Evolutionary conservation across 2,888 invertebrate genomes (phyloP), one percentile per base, ranked within the genome.

Genomic region (Caenorhabditis sulstoni): DNA sequence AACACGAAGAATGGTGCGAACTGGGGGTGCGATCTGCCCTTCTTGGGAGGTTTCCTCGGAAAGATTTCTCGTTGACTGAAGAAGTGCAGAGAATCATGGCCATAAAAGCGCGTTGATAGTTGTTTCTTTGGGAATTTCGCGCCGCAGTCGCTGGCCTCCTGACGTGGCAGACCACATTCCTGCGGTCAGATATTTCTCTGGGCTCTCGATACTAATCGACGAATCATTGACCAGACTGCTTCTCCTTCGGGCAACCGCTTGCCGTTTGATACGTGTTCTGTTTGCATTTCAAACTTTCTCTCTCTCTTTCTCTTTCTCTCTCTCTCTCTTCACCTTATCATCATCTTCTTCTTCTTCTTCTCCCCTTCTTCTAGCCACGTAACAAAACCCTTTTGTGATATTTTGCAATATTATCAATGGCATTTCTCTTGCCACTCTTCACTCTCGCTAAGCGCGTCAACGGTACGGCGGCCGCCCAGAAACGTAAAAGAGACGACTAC

Each of bases 341-440:
- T n/a, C n/a, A n/a, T 49, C 39, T 49, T n/a, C 44, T 37, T 47
- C 5, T 35, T 11, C 50, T 39, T 53, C 61, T 55, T 23, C n/a
- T 45, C 20, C 4, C 20, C 50, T n/a, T 47, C 61, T 55, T 23
- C 47, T 64, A 49, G 61, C 71, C 61, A 64, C 64, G 71, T 62
- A 71, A 64, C 59, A 64, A 52, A 45, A 44, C 47, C 18, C 16
- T 62, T 62, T 70, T 70, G 62, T 70, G 61, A 55, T 71, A 64
- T 29, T 55, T 64, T 71, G 71, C 71, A 71, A 62, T 71, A 49
- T 71, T 71, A 71, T 71, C 71, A 71, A 71, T 64, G 71, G 71
- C 62, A 55, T 50, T 71, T 64, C 62, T 35, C 22, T 39, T 35
- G 35, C 12, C 37, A n/a, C 39, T 55, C 55, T 18, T 20, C 23